These are phyloP conservation scores for Vulpes vulpes DNA, from an alignment of 2,113 vertebrate species.

Conservation along the genomic window DNA sequence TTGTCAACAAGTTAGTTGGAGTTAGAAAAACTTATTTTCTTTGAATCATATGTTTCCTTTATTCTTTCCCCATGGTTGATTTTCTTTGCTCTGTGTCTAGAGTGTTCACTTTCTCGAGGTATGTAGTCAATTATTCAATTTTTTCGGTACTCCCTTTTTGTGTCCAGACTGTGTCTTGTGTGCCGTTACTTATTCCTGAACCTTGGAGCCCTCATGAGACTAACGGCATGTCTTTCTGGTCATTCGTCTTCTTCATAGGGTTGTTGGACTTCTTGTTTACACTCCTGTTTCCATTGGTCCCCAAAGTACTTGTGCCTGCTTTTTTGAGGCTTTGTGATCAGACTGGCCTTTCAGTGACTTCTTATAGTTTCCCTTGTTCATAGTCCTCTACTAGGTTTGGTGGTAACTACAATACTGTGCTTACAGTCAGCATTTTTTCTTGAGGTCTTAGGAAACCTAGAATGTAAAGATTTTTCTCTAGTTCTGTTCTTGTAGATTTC, in stretches of 20 bases:
- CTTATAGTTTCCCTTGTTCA: neutral
- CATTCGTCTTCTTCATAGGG: neutral
- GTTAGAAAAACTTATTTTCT: neutral
- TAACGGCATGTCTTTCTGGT: neutral
- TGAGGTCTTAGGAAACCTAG: neutral
- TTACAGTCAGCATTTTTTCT: neutral
- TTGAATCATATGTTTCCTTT: neutral
- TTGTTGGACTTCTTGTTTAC: neutral
- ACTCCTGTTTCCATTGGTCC: neutral
- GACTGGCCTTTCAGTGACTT: neutral
- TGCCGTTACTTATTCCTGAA: rapidly evolving
- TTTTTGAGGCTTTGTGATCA: neutral
- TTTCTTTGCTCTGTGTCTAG: neutral
- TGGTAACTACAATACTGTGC: rapidly evolving
- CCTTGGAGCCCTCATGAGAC: neutral
- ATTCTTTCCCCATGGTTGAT: neutral
- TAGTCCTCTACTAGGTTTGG: neutral
- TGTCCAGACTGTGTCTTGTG: rapidly evolving
- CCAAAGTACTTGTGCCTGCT: neutral
- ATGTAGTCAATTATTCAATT: neutral
- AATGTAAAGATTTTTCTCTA: neutral
- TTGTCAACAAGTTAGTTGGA: neutral
- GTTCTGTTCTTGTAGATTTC: neutral
- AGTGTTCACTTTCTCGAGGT: neutral
- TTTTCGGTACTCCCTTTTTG: neutral